phyloP scores from a whole-genome alignment of 2,888 invertebrate species.

The Orthosia gothica region DNA sequence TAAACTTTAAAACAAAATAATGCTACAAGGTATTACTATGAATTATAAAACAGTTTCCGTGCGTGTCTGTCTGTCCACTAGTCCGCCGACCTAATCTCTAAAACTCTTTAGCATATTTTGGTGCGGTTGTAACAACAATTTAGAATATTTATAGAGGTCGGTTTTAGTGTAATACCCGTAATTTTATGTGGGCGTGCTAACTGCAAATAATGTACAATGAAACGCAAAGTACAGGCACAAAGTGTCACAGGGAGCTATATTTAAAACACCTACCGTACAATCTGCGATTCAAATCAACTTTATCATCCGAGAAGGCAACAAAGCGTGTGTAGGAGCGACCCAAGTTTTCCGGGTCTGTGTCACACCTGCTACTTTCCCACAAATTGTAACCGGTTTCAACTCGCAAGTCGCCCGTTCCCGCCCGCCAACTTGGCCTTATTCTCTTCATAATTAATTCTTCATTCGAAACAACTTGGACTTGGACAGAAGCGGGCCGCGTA shows the following conservation, averaged over 20 bases:
- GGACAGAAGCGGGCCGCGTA: conserved; percentile 87
- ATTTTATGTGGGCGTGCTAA: conserved; percentile 46
- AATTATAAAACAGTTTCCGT: conserved; percentile 37
- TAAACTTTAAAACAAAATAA: conserved; percentile 44
- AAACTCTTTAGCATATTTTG: conserved; percentile 49
- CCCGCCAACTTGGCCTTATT: conserved; percentile 84
- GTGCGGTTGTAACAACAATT: conserved; percentile 28
- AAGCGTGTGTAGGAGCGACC: conserved; percentile 84
- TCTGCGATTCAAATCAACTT: conserved; percentile 91
- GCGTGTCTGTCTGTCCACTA: conserved; percentile 37
- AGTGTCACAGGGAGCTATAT: conserved; percentile 66
- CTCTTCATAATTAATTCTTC: conserved; percentile 91
- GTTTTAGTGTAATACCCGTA: conserved; percentile 48
- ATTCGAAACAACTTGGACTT: conserved; percentile 89
- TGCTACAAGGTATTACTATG: conserved; percentile 30
- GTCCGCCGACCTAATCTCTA: conserved; percentile 33
- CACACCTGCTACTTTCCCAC: conserved; percentile 90
- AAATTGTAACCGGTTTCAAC: conserved; percentile 88
- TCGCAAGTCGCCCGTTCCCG: conserved; percentile 83
- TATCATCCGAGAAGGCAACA: conserved; percentile 89
- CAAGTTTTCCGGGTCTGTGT: conserved; percentile 84
- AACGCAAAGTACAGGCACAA: conserved; percentile 56
- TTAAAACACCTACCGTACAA: conserved; percentile 82
- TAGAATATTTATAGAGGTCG: conserved; percentile 49
- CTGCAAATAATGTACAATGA: conserved; percentile 56